Evolutionary conservation across 2,113 vertebrate species (phyloP).

Genomic region (Pardalotus punctatus): DNA sequence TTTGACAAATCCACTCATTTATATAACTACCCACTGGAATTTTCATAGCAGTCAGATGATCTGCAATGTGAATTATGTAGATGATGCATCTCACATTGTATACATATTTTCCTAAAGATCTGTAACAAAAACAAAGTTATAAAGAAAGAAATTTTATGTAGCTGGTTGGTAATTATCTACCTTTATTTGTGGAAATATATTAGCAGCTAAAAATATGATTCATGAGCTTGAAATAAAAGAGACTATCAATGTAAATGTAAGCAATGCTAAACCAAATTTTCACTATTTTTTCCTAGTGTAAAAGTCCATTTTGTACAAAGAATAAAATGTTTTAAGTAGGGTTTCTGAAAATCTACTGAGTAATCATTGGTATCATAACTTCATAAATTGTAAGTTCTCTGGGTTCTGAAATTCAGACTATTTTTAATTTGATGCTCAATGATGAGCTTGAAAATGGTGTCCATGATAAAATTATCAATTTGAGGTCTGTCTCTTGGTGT

Average conservation of each 20-base stretch:
- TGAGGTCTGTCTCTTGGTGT: background rate
- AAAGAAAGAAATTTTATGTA: background rate
- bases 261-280: background rate
- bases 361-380: background rate
- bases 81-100: background rate
- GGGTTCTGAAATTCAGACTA: background rate
- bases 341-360: background rate
- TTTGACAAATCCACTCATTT: background rate
- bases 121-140: background rate
- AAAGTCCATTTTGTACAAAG: background rate
- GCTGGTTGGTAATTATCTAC: background rate
- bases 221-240: background rate
- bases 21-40: background rate
- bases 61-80: background rate
- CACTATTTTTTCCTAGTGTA: background rate
- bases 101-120: background rate
- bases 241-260: background rate
- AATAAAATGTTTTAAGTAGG: background rate
- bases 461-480: background rate
- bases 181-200: background rate
- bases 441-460: background rate
- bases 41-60: background rate
- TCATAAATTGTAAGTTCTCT: background rate
- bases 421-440: background rate
- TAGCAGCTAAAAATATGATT: background rate